A percentile compares a stretch with the other conserved stretches of the same genome.
Conservation (phyloP, 2,888 invertebrate genomes). For the Erebia epiphron region DNA sequence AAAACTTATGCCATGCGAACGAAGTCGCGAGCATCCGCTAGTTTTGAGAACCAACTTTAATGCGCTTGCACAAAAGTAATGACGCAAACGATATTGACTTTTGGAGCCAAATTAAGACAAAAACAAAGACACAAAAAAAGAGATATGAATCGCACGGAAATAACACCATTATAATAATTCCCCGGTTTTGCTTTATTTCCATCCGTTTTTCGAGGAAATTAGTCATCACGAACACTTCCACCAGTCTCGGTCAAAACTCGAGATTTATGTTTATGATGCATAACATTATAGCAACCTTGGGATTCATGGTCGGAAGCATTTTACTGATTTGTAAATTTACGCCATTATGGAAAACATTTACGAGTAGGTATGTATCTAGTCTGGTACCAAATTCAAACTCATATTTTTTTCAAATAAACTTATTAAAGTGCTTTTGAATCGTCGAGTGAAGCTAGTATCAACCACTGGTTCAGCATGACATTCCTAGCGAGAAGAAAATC, state of each 20-base stretch:
- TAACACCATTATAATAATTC: conserved; percentile 31
- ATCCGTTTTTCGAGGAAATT: conserved; percentile 37
- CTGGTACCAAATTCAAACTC: too few species aligned
- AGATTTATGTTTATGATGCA: neutral
- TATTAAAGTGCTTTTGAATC: too few species aligned
- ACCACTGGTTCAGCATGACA: too few species aligned
- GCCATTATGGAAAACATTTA: neutral
- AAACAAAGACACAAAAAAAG: neutral
- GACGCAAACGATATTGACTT: too few species aligned
- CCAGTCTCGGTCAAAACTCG: conserved; percentile 7
- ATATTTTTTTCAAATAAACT: too few species aligned
- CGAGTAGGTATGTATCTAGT: too few species aligned
- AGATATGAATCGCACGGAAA: conserved; percentile 37
- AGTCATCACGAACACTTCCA: conserved; percentile 35
- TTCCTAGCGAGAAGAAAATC: too few species aligned
- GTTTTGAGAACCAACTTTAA: too few species aligned
- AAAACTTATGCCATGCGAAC: too few species aligned
- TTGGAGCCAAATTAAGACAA: too few species aligned
- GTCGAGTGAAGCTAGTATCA: too few species aligned
- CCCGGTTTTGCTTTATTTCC: conserved; percentile 25
- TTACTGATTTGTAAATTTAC: neutral
- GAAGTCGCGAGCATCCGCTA: too few species aligned
- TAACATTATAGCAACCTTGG: neutral
- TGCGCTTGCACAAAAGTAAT: neutral
- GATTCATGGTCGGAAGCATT: neutral